Evolutionary conservation across 2,797 vertebrate genomes (phyloP).

Genomic region (Argyrosomus regius): DNA sequence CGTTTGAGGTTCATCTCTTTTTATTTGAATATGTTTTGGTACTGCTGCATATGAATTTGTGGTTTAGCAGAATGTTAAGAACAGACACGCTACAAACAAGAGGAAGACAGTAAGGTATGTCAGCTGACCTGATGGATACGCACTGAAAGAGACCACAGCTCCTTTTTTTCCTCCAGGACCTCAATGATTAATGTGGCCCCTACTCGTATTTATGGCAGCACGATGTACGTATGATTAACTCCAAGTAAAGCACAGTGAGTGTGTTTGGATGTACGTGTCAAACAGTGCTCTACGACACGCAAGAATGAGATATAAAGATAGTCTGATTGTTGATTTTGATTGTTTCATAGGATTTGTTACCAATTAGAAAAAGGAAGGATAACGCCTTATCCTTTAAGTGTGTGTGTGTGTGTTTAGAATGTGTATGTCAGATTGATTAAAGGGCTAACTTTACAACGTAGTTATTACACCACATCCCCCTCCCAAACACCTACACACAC

Average conservation of each 20-base stretch:
- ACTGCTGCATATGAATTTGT: no score
- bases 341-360: background rate
- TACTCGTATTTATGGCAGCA: constrained; percentile 11
- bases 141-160: background rate
- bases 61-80: background rate
- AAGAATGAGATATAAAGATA: background rate
- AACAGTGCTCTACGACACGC: background rate
- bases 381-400: background rate
- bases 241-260: background rate
- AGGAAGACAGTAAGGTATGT: background rate
- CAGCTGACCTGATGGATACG: constrained; percentile 2
- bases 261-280: background rate
- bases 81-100: background rate
- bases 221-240: background rate
- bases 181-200: constrained; percentile 1
- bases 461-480: background rate
- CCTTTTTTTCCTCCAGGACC: background rate
- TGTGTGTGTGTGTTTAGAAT: background rate
- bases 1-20: background rate
- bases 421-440: constrained; percentile 6
- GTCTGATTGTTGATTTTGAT: background rate
- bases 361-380: background rate
- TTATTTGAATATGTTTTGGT: background rate
- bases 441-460: background rate
- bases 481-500: no score